Base-by-base conservation (phyloP, 2,113 vertebrate species). In the Orientallactaga bullata region DNA sequence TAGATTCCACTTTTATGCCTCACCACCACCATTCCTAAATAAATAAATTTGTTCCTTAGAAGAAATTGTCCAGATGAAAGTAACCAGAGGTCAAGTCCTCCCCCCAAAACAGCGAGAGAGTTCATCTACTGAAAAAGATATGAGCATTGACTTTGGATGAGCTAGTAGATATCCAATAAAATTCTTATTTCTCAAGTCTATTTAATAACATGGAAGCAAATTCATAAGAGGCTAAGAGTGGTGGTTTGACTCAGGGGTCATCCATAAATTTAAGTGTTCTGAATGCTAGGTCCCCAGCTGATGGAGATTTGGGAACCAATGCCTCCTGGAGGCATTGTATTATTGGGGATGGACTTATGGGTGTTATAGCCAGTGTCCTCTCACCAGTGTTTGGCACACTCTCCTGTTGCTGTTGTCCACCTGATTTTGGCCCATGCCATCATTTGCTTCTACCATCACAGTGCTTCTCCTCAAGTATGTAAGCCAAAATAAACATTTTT, bases 161-260 rank as follows among this genome's bases (percentile, higher is more conserved):
- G 68, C 26, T 60, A 55, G 63, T 82, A 28, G 2, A 51, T 0
- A 37, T 12, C 24, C 16, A 42, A 60, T 85, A 39, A 26, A 63
- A 60, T 72, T 65, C 23, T 93, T 93, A 21, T 87, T 94, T 89
- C 42, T 74, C 3, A 20, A 77, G 77, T 73, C 7, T 72, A 58
- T 87, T 95, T 68, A 88, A 77, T 60, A 21, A 26, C 20, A 78
- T 18, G n/a, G 39, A 26, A 77, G 39, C 6, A n/a, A 35, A 87
- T 88, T 88, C 68, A 81, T 58, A 35, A 58, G 2, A 77, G 35
- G 16, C 80, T 71, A 24, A 28, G 4, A 72, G 21, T 61, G 89
- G 93, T 47, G 42, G 42, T 47, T 47, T 47, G 5, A 47, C 8
- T 47, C 42, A 47, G 42, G 42, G 5, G 42, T 47, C 42, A 5